Percentiles rank a stretch among this genome's conserved stretches.
These are phyloP conservation scores for Brachionus angularis DNA, from an alignment of 1,140 invertebrate species.

Conservation along the genomic window DNA sequence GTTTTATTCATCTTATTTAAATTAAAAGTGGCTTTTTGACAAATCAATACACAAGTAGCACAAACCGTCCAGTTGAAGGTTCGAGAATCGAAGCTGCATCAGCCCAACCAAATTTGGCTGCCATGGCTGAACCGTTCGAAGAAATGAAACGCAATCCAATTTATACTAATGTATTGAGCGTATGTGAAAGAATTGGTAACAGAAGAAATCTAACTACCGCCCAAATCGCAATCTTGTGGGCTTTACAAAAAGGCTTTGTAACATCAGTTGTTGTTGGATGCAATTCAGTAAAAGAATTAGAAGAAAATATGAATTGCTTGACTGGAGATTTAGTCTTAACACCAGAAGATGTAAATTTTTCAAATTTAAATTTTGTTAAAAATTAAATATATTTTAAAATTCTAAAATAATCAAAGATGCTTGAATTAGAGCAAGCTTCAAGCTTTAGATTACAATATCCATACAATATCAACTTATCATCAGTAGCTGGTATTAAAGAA, in stretches of 20 bases:
- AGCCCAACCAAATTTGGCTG: neutral
- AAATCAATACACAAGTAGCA: neutral
- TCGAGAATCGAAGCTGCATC: slow-evolving; percentile 19
- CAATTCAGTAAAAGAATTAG: slow-evolving; percentile 50
- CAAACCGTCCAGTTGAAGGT: neutral
- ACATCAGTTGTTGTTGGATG: slow-evolving; percentile 52
- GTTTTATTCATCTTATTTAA: too few relatives aligned
- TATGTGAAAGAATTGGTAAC: slow-evolving; percentile 11
- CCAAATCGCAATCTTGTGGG: slow-evolving; percentile 52
- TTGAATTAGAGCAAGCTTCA: slow-evolving; percentile 17
- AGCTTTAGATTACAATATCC: slow-evolving; percentile 23
- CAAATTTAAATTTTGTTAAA: too few relatives aligned
- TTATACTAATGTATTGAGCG: neutral
- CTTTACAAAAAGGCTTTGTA: slow-evolving; percentile 51
- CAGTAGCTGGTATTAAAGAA: slow-evolving; percentile 27
- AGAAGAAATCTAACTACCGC: slow-evolving; percentile 37
- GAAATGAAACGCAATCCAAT: slow-evolving; percentile 21
- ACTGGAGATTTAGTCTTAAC: neutral
- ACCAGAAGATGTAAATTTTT: too few relatives aligned
- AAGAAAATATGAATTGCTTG: slow-evolving; percentile 50
- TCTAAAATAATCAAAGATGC: too few relatives aligned
- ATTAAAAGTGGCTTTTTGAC: slow-evolving; percentile 28
- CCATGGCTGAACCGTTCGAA: slow-evolving; percentile 26
- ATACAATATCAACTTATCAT: slow-evolving; percentile 16
- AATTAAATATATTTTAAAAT: too few relatives aligned